Percentiles rank a stretch among this genome's conserved stretches.
Conservation (phyloP, 2,113 vertebrate species). For the Anguilla rostrata region DNA sequence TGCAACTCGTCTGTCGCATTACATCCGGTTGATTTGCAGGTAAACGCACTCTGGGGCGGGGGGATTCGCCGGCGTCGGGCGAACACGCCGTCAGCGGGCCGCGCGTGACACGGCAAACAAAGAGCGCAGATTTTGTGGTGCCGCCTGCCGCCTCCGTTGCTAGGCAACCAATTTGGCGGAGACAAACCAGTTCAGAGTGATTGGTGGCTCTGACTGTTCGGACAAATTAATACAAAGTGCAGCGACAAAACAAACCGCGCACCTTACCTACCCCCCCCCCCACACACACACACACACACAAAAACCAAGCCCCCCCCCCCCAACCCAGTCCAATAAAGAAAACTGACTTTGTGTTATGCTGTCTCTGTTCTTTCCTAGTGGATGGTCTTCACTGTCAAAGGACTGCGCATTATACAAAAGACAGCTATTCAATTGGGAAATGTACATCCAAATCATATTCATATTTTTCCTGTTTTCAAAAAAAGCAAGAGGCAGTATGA, state of each 20-base stretch:
- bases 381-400: too few relatives aligned
- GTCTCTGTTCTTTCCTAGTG: too few relatives aligned
- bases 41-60: conserved; percentile 26
- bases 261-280: conserved; percentile 31
- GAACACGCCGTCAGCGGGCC: not conserved
- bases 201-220: conserved; percentile 52
- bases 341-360: too few relatives aligned
- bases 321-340: too few relatives aligned
- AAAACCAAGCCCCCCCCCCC: too few relatives aligned
- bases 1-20: conserved; percentile 41
- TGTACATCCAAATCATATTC: too few relatives aligned
- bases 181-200: conserved; percentile 61
- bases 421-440: too few relatives aligned
- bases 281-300: too few relatives aligned
- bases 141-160: conserved; percentile 58
- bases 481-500: too few relatives aligned
- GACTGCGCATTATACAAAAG: too few relatives aligned
- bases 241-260: conserved; percentile 48
- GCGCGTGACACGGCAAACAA: conserved; percentile 51
- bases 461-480: too few relatives aligned
- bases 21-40: conserved; percentile 45
- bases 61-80: not conserved
- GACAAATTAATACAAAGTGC: conserved; percentile 58
- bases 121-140: conserved; percentile 36
- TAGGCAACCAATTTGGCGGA: conserved; percentile 64